Base-by-base conservation (phyloP, 64 coral and sea anemone genomes). In the Trachythela sp. region DNA sequence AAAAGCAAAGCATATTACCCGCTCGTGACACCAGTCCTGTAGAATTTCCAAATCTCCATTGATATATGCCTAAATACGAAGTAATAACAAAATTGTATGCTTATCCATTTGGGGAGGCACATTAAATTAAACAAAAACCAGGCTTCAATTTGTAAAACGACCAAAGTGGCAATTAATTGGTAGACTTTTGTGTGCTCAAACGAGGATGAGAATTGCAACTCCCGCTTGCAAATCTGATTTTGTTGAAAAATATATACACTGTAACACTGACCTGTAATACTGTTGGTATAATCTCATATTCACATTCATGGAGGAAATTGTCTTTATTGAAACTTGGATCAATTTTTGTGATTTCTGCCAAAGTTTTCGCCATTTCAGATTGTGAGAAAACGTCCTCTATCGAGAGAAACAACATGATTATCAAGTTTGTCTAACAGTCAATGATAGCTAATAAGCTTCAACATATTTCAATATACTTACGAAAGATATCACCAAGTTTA, bases 321-420 rank as follows among this genome's bases (percentile, higher is more conserved):
- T 99, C 96, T 91, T 99, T 99, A 38, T 99, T 99, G 54, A 99
- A 99, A 68, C 92, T 91, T 41, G 96, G 96, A 75, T 99, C 96
- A 87, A 99, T 99, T 86, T 92, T 99, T 34, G 96, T 93, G 48
- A 99, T 99, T 86, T 99, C 96, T 39, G 96, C 88, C 86, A 99
- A 87, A 45, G 96, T 99, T 36, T 95, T 99, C 26, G 96, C 96
- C 85, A 94, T 99, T 42, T 99, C 96, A 36, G 96, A 99, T 45
- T 99, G 96, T 36, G 96, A 99, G 60, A 99, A 99, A 33, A 99
- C 96, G 87, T 99, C 96, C 48, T 91, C 96, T 99, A 40, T 30
- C 24, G 24, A 64, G 17, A 26, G 8, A 64, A 22, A 64, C 7
- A 2, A 64, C 8, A 5, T 2, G 26, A n/a, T n/a, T n/a, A n/a